Percentiles rank a stretch among this genome's conserved stretches.
Conservation (phyloP, 2,888 invertebrate genomes). For the Tanypteryx hageni region DNA sequence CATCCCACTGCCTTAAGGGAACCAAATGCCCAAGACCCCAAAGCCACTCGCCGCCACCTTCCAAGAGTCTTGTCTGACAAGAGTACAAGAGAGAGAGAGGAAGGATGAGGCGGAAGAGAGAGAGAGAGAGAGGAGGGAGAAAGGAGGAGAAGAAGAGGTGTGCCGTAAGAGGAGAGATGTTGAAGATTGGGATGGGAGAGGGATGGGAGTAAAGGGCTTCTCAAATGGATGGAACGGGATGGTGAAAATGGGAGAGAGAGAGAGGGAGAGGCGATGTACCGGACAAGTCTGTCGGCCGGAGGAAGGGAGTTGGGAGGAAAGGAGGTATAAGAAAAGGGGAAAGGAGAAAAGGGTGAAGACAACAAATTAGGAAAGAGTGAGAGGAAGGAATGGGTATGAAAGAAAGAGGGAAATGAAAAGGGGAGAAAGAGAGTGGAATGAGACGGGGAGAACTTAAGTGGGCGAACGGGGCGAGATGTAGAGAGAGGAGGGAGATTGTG, state of each 20-base stretch:
- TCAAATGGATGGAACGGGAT: not conserved
- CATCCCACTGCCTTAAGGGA: not conserved
- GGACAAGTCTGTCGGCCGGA: no score
- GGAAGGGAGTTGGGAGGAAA: not conserved
- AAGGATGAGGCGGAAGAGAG: not conserved
- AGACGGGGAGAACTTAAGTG: not conserved
- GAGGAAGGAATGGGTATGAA: not conserved
- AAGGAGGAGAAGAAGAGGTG: not conserved
- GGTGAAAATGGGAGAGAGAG: not conserved
- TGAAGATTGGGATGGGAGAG: no score
- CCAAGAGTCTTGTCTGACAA: slow-evolving; percentile 22
- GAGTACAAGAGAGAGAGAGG: slow-evolving; percentile 1
- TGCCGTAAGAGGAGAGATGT: not conserved
- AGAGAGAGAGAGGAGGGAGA: not conserved
- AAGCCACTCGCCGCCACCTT: slow-evolving; percentile 17
- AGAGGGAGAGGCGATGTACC: not conserved
- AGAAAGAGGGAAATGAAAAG: not conserved
- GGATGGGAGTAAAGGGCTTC: not conserved
- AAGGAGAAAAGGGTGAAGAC: not conserved
- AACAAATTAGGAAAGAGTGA: not conserved
- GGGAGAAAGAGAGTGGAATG: not conserved
- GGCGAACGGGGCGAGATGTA: not conserved
- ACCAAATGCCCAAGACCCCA: slow-evolving; percentile 36
- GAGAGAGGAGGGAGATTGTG: not conserved
- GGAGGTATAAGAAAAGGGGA: not conserved